A percentile compares a stretch with the other conserved stretches of the same genome.
These are phyloP conservation scores for Neodiprion pinetum DNA, from an alignment of 1,140 invertebrate species.

Conservation along the genomic window DNA sequence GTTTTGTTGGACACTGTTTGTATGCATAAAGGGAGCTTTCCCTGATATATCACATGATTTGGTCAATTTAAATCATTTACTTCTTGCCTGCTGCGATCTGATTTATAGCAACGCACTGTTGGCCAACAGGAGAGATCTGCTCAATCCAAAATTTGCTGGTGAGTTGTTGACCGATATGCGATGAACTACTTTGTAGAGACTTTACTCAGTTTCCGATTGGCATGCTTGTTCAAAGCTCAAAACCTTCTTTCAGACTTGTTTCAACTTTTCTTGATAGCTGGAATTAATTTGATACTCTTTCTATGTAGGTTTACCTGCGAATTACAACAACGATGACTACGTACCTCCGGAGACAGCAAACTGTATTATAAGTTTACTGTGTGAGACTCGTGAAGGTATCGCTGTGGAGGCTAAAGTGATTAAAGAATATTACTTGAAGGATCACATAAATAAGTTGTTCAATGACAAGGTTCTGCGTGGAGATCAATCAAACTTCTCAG, in stretches of 20 bases:
- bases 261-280: not conserved
- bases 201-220: no score
- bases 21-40: constrained; percentile 88
- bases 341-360: constrained; percentile 69
- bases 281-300: constrained; percentile 25
- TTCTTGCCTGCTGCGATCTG: constrained; percentile 90
- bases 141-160: constrained; percentile 87
- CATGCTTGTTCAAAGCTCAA: no score
- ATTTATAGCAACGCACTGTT: constrained; percentile 87
- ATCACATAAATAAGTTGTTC: constrained; percentile 81
- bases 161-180: constrained; percentile 38
- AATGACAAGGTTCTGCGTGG: constrained; percentile 76
- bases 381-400: constrained; percentile 81
- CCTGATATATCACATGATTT: constrained; percentile 87
- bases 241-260: no score
- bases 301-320: constrained; percentile 72
- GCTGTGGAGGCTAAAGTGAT: constrained; percentile 87
- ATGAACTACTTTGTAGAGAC: constrained; percentile 18
- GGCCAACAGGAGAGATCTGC: constrained; percentile 80
- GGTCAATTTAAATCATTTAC: constrained; percentile 92
- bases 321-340: constrained; percentile 75
- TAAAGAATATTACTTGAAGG: constrained; percentile 89
- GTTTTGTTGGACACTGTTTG: constrained; percentile 93
- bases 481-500: constrained; percentile 69
- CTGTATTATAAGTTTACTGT: constrained; percentile 86